Conservation (phyloP, 2,888 invertebrate genomes). For the Chromoteleia sp. region DNA sequence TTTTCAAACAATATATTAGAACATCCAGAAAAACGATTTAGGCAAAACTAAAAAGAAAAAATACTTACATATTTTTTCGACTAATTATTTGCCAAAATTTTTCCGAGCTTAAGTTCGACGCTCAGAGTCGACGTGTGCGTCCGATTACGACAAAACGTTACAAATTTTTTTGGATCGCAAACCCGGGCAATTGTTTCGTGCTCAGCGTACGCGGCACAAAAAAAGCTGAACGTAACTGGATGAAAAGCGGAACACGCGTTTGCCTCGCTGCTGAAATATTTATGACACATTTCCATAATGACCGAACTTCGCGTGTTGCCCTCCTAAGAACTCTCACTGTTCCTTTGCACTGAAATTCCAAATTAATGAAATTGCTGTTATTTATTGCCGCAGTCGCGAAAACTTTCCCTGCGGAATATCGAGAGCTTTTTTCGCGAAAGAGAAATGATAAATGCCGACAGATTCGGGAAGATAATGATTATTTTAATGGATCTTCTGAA, state of each 20-base stretch:
- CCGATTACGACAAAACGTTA: conserved; percentile 23
- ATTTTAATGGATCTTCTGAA: conserved; percentile 39
- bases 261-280: conserved; percentile 74
- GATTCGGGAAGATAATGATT: conserved; percentile 41
- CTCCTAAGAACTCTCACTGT: conserved; percentile 60
- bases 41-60: too few relatives aligned
- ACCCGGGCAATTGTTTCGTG: conserved; percentile 44
- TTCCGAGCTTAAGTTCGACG: too few relatives aligned
- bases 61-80: too few relatives aligned
- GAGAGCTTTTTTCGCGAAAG: conserved; percentile 38
- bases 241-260: conserved; percentile 63
- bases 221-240: conserved; percentile 47
- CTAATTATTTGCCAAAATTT: not conserved
- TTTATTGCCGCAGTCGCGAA: conserved; percentile 44
- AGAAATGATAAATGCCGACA: conserved; percentile 49
- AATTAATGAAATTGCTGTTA: conserved; percentile 66
- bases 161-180: conserved; percentile 25
- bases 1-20: too few relatives aligned
- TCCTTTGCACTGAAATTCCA: conserved; percentile 51
- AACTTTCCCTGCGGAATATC: conserved; percentile 54
- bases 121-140: conserved; percentile 4
- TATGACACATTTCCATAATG: conserved; percentile 76
- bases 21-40: too few relatives aligned
- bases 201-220: conserved; percentile 35
- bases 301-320: conserved; percentile 72